Base-by-base conservation (phyloP, 2,888 invertebrate genomes). In the Megamerina dolium region DNA sequence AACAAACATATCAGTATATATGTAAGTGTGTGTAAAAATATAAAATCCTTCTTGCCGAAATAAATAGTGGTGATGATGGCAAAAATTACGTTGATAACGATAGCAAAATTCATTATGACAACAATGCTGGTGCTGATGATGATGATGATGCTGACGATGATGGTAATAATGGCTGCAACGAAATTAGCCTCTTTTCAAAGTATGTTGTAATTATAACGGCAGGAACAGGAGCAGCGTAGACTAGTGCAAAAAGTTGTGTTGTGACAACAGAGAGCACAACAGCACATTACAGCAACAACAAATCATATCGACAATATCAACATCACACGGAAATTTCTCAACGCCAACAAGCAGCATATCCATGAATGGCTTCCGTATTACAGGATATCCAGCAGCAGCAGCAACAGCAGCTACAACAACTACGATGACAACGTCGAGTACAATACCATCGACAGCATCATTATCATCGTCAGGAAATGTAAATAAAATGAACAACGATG, bases 341-440 rank as follows among this genome's bases (percentile, higher is more conserved):
- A 14, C 41, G 49, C 6, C 49, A 50, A 6, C 46, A 46, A 21
- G 29, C 21, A 13, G 36, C 36, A 31, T 17, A 37, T 18, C 48
- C 43, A 65, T 64, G 66, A 63, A 63, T 61, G 64, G 64, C 43
- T 64, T 65, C 49, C 62, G 64, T 43, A 66, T 63, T 43, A 59
- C 59, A 20, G 63, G 60, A 37, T 62, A 65, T 51, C 66, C 66
- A 46, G 62, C 64, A 41, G 58, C 51, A 38, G 51, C 52, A 30
- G 54, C 52, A 37, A 42, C 45, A 23, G 45, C 40, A 31, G 20
- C 26, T 9, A 18, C 13, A 12, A 17, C 31, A 16, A 26, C n/a
- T 32, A 32, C 20, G 5, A n/a, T 14, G 5, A 12, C 36, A 4
- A 21, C 36, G n/a, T 19, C 36, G 10, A 5, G 6, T 13, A 19